These are phyloP conservation scores for Myiotriccus ornatus DNA, from an alignment of 2,797 vertebrate genomes.

Conservation along the genomic window DNA sequence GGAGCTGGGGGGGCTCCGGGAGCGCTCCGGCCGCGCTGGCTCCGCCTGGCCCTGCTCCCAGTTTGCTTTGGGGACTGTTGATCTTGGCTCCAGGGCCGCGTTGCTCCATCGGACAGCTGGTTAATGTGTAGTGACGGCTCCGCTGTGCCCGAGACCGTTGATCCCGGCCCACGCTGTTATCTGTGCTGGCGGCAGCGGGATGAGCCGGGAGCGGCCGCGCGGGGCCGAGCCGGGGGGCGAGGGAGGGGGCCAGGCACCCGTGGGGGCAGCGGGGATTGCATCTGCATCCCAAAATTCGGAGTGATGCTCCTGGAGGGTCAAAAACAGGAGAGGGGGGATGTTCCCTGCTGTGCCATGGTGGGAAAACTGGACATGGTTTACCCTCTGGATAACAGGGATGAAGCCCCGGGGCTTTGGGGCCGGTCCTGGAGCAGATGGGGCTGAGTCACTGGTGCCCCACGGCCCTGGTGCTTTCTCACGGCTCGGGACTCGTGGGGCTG, in stretches of 20 bases:
- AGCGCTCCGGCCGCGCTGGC: neutral
- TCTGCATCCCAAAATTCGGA: neutral
- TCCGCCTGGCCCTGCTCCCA: neutral
- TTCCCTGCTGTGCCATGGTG: accelerated
- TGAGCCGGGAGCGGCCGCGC: neutral
- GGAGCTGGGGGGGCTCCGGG: neutral
- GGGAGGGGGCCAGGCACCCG: accelerated
- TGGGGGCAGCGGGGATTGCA: neutral
- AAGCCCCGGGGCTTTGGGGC: neutral
- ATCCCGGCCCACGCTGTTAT: neutral
- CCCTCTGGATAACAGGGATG: neutral
- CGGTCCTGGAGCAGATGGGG: accelerated
- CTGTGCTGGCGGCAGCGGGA: neutral
- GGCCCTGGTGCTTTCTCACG: neutral
- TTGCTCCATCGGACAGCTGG: conserved; percentile 13
- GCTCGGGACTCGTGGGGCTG: neutral
- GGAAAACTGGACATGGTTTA: neutral
- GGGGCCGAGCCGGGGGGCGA: neutral
- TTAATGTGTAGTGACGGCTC: conserved; percentile 28
- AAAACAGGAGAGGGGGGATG: neutral
- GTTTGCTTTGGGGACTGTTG: conserved; percentile 10
- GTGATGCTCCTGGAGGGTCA: accelerated
- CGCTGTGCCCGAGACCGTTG: neutral
- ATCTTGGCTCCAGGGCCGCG: conserved; percentile 7
- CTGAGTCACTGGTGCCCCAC: neutral